Percentiles rank a stretch among this genome's conserved stretches.
Conservation (phyloP, 2,888 invertebrate species). For the Lithophane ornitopus region DNA sequence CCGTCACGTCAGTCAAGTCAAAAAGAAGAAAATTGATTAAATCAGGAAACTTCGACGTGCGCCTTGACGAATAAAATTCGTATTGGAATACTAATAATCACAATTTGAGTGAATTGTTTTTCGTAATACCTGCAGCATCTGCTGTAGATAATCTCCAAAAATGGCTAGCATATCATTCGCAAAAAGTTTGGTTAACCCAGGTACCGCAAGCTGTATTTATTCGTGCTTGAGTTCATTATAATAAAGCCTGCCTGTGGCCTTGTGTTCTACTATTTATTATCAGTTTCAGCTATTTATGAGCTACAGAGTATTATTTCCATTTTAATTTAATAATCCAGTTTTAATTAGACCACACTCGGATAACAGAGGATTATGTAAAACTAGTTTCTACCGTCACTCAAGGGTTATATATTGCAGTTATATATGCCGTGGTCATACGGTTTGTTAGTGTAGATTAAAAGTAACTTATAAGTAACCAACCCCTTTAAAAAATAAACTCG, state of each 20-base stretch:
- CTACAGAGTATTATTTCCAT: background rate
- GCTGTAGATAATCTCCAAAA: conserved; percentile 67
- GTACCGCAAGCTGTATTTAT: conserved; percentile 68
- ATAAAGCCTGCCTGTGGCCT: background rate
- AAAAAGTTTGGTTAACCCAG: conserved; percentile 89
- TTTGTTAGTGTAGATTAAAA: background rate
- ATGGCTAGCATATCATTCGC: conserved; percentile 88
- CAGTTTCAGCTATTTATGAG: background rate
- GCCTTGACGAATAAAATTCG: conserved; percentile 21
- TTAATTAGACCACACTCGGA: conserved; percentile 13
- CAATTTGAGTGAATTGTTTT: conserved; percentile 25
- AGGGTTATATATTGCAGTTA: background rate
- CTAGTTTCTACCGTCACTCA: conserved; percentile 20
- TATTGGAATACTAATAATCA: conserved; percentile 10
- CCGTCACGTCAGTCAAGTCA: conserved; percentile 33
- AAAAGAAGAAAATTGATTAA: conserved; percentile 25
- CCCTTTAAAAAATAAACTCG: background rate
- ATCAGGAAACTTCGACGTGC: conserved; percentile 23
- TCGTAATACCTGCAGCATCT: conserved; percentile 58
- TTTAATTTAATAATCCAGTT: background rate
- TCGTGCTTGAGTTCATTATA: background rate
- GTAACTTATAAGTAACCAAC: background rate
- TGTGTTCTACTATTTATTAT: background rate
- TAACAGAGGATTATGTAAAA: conserved; percentile 80
- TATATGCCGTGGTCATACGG: background rate